Evolutionary conservation across 2,888 invertebrate genomes (phyloP).

Genomic region (Iphiclides podalirius): DNA sequence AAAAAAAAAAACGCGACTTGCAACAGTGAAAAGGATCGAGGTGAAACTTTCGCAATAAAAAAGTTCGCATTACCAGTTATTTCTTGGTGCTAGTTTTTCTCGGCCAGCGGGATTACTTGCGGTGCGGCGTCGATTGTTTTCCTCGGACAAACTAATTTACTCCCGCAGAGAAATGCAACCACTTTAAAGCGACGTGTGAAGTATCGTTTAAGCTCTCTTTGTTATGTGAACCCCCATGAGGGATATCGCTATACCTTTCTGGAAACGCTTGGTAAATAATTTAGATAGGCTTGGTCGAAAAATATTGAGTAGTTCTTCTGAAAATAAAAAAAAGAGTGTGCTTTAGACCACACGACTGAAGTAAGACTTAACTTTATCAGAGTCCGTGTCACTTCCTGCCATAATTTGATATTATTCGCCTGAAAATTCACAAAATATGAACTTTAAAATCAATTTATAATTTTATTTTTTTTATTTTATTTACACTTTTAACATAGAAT

Average conservation of each 20-base stretch:
- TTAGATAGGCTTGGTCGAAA: too few species aligned
- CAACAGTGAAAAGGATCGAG: conserved; percentile 12
- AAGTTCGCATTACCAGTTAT: conserved; percentile 15
- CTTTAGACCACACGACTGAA: too few species aligned
- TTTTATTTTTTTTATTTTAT: too few species aligned
- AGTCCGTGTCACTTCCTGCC: too few species aligned
- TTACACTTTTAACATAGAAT: too few species aligned
- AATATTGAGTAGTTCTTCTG: too few species aligned
- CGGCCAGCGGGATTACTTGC: conserved; percentile 16
- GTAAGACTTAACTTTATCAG: too few species aligned
- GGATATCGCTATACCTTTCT: neutral
- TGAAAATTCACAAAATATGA: too few species aligned
- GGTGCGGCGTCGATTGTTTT: conserved; percentile 21
- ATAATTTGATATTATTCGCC: too few species aligned
- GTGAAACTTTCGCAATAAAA: conserved; percentile 25
- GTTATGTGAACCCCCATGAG: neutral
- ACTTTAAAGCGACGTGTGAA: conserved; percentile 17
- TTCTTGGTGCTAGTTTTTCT: conserved; percentile 19
- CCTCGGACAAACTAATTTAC: conserved; percentile 28
- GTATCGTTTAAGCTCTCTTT: conserved; percentile 4
- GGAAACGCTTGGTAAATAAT: too few species aligned
- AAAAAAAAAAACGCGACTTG: neutral
- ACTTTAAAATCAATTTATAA: too few species aligned
- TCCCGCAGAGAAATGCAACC: conserved; percentile 9
- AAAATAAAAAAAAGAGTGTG: too few species aligned